Base-by-base conservation (phyloP, 2,113 vertebrate species). In the Prunella himalayana region DNA sequence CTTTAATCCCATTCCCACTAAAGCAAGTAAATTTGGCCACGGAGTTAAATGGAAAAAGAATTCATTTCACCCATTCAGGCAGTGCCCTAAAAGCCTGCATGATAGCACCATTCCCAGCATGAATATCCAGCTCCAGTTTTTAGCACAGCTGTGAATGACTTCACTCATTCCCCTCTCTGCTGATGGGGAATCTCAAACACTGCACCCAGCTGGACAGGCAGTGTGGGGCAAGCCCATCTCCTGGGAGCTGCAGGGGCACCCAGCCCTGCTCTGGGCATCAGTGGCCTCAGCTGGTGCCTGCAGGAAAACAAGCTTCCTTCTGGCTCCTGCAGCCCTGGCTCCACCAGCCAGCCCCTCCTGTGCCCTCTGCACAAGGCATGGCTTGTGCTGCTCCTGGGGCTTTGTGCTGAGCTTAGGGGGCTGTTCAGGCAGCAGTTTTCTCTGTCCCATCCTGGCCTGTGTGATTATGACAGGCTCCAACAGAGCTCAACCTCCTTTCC, bases 1-100 rank as follows among this genome's bases (percentile, higher is more conserved):
- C 35, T 86, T 95, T 92, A 96, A 91, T 96, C 90, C 92, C 71
- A 88, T 95, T 95, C 60, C 47, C 41, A 78, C 25, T 51, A 82
- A 96, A 95, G 69, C 69, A 92, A 96, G 90, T 81, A 66, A 88
- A 96, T 93, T 88, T 81, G 75, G 79, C 41, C 60, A 73, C 20
- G 6, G n/a, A 81, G 76, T 90, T 77, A 82, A 95, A 93, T 37
- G 78, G 85, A 80, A 82, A 53, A 30, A 88, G 44, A 95, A 93
- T 90, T 90, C 11, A 86, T 86, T 93, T 77, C 51, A 78, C 17
- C 57, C 51, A 51, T 85, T 85, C 76, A 88, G 54, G 57, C 71
- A 64, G 35, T 8, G 39, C 37, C 35, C 71, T 86, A 81, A 90
- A 92, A 89, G 45, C 66, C 51, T 64, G 61, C 42, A 31, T 31